phyloP scores from a whole-genome alignment of 2,113 vertebrate species.

The Tretioscincus oriximinensis region DNA sequence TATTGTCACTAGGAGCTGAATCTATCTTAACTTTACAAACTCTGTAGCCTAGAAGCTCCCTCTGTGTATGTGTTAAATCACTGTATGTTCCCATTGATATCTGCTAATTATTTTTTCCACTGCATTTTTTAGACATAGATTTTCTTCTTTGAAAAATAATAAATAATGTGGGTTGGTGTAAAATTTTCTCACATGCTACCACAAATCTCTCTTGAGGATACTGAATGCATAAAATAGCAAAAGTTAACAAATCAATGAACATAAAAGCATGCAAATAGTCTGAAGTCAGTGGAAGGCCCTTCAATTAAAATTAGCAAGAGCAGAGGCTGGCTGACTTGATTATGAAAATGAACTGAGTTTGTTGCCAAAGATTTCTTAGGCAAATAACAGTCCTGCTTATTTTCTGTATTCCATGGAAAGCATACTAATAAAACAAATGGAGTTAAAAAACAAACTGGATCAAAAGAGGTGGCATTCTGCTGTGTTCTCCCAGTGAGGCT shows the following conservation, averaged over 20 bases:
- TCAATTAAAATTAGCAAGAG: not conserved
- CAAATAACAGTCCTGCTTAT: not conserved
- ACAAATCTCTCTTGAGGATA: not conserved
- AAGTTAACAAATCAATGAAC: not conserved
- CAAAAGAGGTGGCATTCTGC: not conserved
- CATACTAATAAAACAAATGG: not conserved
- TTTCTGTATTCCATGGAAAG: not conserved
- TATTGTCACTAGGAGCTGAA: too few species aligned
- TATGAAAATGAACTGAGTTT: not conserved
- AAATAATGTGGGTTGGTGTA: not conserved
- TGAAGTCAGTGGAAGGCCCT: not conserved
- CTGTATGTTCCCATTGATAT: too few species aligned
- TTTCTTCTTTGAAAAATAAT: not conserved
- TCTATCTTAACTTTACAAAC: too few species aligned
- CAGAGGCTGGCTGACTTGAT: not conserved
- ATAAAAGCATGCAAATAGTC: not conserved
- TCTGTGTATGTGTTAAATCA: not conserved
- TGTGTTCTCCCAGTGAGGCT: not conserved
- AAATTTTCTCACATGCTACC: not conserved
- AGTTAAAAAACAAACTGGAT: not conserved
- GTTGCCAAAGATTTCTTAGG: not conserved
- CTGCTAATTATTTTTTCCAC: not conserved
- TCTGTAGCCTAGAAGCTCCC: not conserved
- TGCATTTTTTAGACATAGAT: not conserved
- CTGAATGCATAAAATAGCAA: not conserved